Evolutionary conservation across 2,113 vertebrate genomes (phyloP).

Genomic region (Rattus norvegicus): GRCr8 NC_086028.1:75554001-75554500

Average conservation of each 20-base stretch:
- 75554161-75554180: neutral
- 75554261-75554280: neutral
- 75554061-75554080: too few relatives aligned
- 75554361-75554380: neutral
- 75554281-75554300: neutral
- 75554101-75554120: neutral
- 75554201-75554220: neutral
- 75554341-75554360: neutral
- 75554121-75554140: neutral
- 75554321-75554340: neutral
- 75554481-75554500: neutral
- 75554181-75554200: neutral
- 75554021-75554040: neutral
- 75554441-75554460: conserved; percentile 3
- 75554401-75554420: neutral
- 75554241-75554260: neutral
- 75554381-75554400: neutral
- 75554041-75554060: neutral
- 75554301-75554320: neutral
- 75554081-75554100: neutral
- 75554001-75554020: neutral
- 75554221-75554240: neutral
- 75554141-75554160: too few relatives aligned
- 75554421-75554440: neutral
- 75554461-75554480: conserved; percentile 66